phyloP scores from a whole-genome alignment of 2,888 invertebrate species.

The Eupelmus urozonus region DNA sequence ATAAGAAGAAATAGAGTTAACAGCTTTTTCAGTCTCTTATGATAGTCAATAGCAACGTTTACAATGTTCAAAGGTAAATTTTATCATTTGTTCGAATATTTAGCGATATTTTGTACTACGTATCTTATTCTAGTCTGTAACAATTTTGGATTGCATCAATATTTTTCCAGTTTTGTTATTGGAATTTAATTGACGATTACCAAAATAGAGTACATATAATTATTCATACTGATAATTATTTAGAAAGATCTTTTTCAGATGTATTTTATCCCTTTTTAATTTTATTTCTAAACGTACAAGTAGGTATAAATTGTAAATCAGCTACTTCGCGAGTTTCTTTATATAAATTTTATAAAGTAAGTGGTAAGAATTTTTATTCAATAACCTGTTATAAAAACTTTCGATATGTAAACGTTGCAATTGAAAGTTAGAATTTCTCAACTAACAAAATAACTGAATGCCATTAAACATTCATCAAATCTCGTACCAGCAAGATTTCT shows the following conservation, averaged over 20 bases:
- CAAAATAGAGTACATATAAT: neutral
- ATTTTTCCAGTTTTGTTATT: no score
- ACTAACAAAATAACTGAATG: slow-evolving; percentile 36
- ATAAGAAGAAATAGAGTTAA: slow-evolving; percentile 13
- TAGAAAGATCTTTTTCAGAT: no score
- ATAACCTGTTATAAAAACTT: no score
- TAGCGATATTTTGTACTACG: slow-evolving; percentile 7
- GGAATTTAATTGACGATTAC: neutral
- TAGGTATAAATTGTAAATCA: no score
- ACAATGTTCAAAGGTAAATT: slow-evolving; percentile 9
- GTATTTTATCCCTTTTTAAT: no score
- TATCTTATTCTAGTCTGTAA: neutral
- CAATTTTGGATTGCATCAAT: no score
- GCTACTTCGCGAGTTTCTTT: no score
- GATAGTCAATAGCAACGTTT: slow-evolving; percentile 34
- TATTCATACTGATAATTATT: no score
- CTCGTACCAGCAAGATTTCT: slow-evolving; percentile 55
- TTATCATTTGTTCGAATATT: neutral
- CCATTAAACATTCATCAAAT: slow-evolving; percentile 28
- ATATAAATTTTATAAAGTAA: no score
- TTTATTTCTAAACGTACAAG: neutral
- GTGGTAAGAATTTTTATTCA: no score
- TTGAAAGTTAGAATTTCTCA: slow-evolving; percentile 24
- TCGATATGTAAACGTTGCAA: slow-evolving; percentile 24
- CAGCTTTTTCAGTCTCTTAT: slow-evolving; percentile 45